phyloP scores from a whole-genome alignment of 1,140 invertebrate species.

The Arion vulgaris region DNA sequence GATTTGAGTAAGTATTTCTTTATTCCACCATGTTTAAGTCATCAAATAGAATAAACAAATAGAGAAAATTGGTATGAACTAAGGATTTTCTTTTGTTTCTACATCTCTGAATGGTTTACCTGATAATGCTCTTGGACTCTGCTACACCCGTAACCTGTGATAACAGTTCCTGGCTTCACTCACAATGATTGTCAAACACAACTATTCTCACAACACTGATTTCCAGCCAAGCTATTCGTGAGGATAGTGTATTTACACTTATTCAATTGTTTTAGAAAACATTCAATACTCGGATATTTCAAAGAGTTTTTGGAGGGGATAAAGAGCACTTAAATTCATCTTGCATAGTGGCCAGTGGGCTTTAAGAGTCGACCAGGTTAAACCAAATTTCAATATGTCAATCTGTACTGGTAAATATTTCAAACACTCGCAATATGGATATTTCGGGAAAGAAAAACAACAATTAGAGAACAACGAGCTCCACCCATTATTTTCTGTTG shows the following conservation, averaged over 20 bases:
- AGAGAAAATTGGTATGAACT: too few relatives aligned
- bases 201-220: background rate
- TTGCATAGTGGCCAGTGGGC: background rate
- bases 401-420: background rate
- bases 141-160: too few relatives aligned
- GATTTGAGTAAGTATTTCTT: too few relatives aligned
- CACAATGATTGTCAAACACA: background rate
- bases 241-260: constrained; percentile 1
- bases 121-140: too few relatives aligned
- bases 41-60: too few relatives aligned
- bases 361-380: background rate
- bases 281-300: background rate
- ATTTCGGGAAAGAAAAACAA: constrained; percentile 18
- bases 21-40: too few relatives aligned
- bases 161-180: too few relatives aligned
- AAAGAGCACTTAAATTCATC: background rate
- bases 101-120: too few relatives aligned
- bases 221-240: background rate
- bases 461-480: constrained; percentile 17
- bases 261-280: background rate
- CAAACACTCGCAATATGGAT: background rate
- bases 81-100: too few relatives aligned
- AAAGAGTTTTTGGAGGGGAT: background rate
- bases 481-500: constrained; percentile 8
- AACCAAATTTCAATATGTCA: background rate